Evolutionary conservation across 2,797 vertebrate species (phyloP).

Genomic region (Lycodopsis pacificus): DNA sequence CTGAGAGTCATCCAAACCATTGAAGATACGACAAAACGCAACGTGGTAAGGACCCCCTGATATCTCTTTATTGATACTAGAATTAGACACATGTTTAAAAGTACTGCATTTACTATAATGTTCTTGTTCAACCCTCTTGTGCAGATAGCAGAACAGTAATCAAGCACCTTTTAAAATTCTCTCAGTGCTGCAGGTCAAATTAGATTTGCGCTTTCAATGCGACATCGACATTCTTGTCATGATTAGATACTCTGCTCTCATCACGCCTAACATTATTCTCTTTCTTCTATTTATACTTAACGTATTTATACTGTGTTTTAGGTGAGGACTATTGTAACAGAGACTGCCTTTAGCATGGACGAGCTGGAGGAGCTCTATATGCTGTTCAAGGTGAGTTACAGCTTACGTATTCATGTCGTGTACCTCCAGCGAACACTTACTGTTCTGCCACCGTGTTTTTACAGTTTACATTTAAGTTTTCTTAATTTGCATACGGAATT

Average conservation of each 20-base stretch:
- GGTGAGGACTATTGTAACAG: slow-evolving; percentile 96
- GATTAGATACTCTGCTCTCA: background rate
- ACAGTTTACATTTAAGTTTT: background rate
- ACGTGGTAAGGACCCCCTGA: slow-evolving; percentile 87
- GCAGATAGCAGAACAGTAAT: background rate
- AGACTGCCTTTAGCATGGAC: slow-evolving; percentile 94
- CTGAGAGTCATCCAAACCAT: slow-evolving; percentile 98
- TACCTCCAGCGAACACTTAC: background rate
- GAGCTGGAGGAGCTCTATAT: slow-evolving; percentile 96
- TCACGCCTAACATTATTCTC: background rate
- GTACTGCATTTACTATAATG: background rate
- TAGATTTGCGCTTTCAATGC: slow-evolving; percentile 10
- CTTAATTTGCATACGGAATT: background rate
- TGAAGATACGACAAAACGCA: slow-evolving; percentile 97
- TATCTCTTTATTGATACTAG: background rate
- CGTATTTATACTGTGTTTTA: slow-evolving; percentile 58
- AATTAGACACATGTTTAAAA: background rate
- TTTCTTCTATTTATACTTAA: background rate
- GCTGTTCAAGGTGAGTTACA: slow-evolving; percentile 93
- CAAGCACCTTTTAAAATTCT: background rate
- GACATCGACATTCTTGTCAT: background rate
- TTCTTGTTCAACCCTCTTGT: background rate
- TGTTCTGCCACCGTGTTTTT: background rate
- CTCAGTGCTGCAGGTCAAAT: background rate
- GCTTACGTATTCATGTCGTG: background rate